phyloP scores from a whole-genome alignment of 1,140 invertebrate species.

The Leptestheria dahalacensis region DNA sequence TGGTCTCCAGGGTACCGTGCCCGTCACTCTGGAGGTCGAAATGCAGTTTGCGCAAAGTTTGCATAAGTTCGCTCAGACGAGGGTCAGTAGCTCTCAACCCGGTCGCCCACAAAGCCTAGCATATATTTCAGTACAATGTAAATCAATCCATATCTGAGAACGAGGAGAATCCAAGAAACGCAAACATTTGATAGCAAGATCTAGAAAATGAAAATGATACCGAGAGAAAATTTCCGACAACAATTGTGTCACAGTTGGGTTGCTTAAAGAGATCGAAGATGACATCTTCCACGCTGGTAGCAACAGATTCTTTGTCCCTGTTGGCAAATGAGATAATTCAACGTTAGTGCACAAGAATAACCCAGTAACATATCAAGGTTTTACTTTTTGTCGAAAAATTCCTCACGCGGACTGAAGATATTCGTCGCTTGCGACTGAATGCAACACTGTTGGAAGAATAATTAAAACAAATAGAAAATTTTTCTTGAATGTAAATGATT shows the following conservation, averaged over 20 bases:
- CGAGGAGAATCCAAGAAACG: background rate
- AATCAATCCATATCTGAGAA: background rate
- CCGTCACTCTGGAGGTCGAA: constrained; percentile 49
- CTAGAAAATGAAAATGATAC: constrained; percentile 19
- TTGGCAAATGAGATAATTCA: no score
- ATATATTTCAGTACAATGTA: background rate
- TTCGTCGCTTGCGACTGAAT: background rate
- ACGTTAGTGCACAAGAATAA: no score
- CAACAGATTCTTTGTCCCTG: constrained; percentile 15
- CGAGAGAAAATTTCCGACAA: constrained; percentile 27
- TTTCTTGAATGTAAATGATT: no score
- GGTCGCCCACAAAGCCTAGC: constrained; percentile 61
- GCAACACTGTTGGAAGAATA: background rate
- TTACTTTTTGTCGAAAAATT: background rate
- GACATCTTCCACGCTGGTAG: constrained; percentile 57
- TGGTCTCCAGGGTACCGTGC: constrained; percentile 53
- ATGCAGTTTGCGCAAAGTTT: constrained; percentile 62
- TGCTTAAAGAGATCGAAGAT: constrained; percentile 85
- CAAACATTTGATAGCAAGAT: background rate
- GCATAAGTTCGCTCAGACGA: constrained; percentile 64
- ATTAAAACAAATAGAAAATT: background rate
- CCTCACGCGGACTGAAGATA: background rate
- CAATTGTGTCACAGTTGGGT: constrained; percentile 45
- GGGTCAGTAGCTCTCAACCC: constrained; percentile 76
- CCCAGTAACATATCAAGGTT: background rate